Percentiles rank a stretch among this genome's conserved stretches.
phyloP scores from a whole-genome alignment of 2,113 vertebrate species.

The Donacobius atricapilla region DNA sequence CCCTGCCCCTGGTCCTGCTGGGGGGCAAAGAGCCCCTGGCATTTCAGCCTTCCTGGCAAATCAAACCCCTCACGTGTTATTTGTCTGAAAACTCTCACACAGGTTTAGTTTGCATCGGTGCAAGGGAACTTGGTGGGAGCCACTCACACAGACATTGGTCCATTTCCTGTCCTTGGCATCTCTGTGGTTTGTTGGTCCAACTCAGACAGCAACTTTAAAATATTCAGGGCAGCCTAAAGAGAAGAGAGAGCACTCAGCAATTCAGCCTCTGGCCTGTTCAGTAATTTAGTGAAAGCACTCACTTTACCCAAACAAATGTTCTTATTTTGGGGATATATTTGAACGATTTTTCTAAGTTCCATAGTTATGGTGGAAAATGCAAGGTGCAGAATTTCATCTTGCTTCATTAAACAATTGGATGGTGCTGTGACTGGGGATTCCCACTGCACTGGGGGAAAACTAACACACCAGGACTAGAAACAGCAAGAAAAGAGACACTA shows the following conservation, averaged over 20 bases:
- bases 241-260: neutral
- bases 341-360: neutral
- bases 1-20: neutral
- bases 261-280: neutral
- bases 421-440: neutral
- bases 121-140: neutral
- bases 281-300: neutral
- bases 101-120: neutral
- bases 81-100: neutral
- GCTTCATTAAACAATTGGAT: neutral
- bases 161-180: constrained; percentile 88
- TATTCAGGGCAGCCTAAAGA: constrained; percentile 91
- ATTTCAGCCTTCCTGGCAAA: neutral
- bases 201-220: constrained; percentile 95
- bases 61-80: neutral
- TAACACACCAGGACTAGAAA: neutral
- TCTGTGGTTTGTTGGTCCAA: constrained; percentile 91
- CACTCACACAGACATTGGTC: constrained; percentile 93
- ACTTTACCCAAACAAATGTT: neutral
- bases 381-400: neutral
- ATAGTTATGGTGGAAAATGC: neutral
- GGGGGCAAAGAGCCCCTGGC: neutral
- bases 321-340: neutral
- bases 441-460: neutral
- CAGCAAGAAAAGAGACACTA: neutral